Percentiles rank a stretch among this genome's conserved stretches.
Conservation (phyloP, 1,140 invertebrate species). For the Heliothis virescens region DNA sequence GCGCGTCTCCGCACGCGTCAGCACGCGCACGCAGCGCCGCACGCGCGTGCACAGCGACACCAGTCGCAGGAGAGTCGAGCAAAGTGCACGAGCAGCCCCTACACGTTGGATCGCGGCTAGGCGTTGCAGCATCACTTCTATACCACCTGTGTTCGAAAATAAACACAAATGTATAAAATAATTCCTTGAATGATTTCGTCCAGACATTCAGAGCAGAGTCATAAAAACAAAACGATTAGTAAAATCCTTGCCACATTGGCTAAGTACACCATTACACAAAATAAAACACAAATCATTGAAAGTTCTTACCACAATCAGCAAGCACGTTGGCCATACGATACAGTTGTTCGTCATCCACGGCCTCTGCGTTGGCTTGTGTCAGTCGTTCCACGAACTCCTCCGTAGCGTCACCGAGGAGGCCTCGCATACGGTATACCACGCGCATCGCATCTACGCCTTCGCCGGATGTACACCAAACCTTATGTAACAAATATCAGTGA, state of each 20-base stretch:
- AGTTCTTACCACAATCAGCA: slow-evolving; percentile 79
- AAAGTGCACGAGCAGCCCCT: slow-evolving; percentile 80
- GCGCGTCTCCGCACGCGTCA: slow-evolving; percentile 77
- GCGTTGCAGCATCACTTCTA: slow-evolving; percentile 92
- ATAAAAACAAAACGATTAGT: neutral
- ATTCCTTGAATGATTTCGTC: no score
- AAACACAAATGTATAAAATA: no score
- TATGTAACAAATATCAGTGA: neutral
- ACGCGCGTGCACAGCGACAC: slow-evolving; percentile 82
- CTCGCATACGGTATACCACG: slow-evolving; percentile 99
- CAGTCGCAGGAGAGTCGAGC: slow-evolving; percentile 79
- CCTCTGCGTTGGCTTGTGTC: slow-evolving; percentile 94
- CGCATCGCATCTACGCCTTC: slow-evolving; percentile 97
- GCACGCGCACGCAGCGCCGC: slow-evolving; percentile 82
- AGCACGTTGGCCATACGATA: slow-evolving; percentile 90
- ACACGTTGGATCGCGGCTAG: slow-evolving; percentile 87
- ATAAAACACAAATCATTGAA: no score
- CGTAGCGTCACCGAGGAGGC: slow-evolving; percentile 98
- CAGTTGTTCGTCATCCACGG: slow-evolving; percentile 97
- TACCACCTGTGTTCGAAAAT: slow-evolving; percentile 90
- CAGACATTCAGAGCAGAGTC: no score
- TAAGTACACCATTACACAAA: no score
- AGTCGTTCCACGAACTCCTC: slow-evolving; percentile 99
- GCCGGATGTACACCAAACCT: slow-evolving; percentile 94
- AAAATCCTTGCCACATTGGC: neutral